These are phyloP conservation scores for Epicauta chinensis DNA, from an alignment of 1,140 invertebrate species.

Conservation along the genomic window DNA sequence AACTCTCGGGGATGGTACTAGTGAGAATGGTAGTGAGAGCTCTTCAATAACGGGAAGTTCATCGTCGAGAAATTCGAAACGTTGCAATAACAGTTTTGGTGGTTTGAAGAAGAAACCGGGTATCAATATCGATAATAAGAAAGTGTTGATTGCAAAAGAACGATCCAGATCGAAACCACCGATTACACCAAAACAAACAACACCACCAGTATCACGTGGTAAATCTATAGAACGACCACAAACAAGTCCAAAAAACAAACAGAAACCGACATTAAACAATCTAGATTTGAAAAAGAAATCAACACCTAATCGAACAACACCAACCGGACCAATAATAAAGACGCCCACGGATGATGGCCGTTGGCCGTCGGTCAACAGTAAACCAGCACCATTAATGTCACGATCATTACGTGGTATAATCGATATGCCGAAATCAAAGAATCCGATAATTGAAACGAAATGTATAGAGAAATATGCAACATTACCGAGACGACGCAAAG, in stretches of 20 bases:
- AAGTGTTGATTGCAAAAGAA: constrained; percentile 40
- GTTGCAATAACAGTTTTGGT: constrained; percentile 8
- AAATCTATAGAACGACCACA: constrained; percentile 34
- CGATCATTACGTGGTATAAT: constrained; percentile 31
- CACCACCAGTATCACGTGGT: constrained; percentile 49
- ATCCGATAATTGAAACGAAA: constrained; percentile 44
- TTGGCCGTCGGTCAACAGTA: constrained; percentile 50
- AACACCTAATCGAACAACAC: constrained; percentile 13
- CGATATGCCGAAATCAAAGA: constrained; percentile 21
- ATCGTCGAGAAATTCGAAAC: constrained; percentile 30
- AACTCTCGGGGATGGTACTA: constrained; percentile 49
- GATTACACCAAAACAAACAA: constrained; percentile 46
- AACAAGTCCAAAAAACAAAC: constrained; percentile 4
- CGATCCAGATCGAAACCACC: constrained; percentile 39
- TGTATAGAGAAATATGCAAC: constrained; percentile 67
- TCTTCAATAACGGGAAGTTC: constrained; percentile 56
- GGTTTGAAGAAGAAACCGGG: constrained; percentile 38
- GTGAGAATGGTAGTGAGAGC: constrained; percentile 68
- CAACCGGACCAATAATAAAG: constrained; percentile 27
- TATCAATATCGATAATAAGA: constrained; percentile 30
- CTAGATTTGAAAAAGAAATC: constrained; percentile 28
- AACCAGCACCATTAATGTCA: constrained; percentile 36
- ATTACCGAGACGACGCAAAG: constrained; percentile 60
- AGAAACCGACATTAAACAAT: constrained; percentile 25
- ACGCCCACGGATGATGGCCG: constrained; percentile 64